Percentiles rank a stretch among this genome's conserved stretches.
phyloP scores from a whole-genome alignment of 2,113 vertebrate species.

The Ageneiosus marmoratus region DNA sequence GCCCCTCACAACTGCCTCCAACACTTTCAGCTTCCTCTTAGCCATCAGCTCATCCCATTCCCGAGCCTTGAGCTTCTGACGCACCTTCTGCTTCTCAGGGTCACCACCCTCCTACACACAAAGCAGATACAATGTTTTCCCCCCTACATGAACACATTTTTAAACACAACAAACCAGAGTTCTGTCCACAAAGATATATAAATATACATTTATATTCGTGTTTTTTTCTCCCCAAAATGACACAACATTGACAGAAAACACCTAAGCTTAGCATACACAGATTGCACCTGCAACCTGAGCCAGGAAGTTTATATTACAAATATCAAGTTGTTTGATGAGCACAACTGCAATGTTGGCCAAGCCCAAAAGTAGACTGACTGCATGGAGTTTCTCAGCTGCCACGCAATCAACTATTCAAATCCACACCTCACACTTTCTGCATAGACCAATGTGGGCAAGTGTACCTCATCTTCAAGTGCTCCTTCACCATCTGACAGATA shows the following conservation, averaged over 20 bases:
- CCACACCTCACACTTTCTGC: not conserved
- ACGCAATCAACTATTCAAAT: not conserved
- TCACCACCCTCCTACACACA: slow-evolving; percentile 80
- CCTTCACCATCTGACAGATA: slow-evolving; percentile 97
- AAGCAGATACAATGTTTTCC: not conserved
- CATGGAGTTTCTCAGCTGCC: not conserved
- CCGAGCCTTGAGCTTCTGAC: slow-evolving; percentile 89
- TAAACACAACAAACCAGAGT: not conserved
- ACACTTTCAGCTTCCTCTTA: slow-evolving; percentile 85
- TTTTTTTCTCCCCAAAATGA: not conserved
- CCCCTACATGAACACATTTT: not conserved
- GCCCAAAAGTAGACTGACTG: not conserved
- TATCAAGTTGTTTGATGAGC: not conserved
- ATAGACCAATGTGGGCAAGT: not conserved
- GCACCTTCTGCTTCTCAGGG: slow-evolving; percentile 89
- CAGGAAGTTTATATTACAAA: not conserved
- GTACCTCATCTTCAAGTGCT: slow-evolving; percentile 82
- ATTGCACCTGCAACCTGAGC: not conserved
- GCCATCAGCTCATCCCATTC: slow-evolving; percentile 95
- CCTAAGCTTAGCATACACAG: not conserved
- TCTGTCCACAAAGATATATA: not conserved
- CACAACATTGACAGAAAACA: not conserved
- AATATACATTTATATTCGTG: not conserved
- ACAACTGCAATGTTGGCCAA: not conserved
- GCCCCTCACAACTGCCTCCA: slow-evolving; percentile 84